These are phyloP conservation scores for Peribatodes rhomboidaria DNA, from an alignment of 2,888 invertebrate species.

Conservation along the genomic window DNA sequence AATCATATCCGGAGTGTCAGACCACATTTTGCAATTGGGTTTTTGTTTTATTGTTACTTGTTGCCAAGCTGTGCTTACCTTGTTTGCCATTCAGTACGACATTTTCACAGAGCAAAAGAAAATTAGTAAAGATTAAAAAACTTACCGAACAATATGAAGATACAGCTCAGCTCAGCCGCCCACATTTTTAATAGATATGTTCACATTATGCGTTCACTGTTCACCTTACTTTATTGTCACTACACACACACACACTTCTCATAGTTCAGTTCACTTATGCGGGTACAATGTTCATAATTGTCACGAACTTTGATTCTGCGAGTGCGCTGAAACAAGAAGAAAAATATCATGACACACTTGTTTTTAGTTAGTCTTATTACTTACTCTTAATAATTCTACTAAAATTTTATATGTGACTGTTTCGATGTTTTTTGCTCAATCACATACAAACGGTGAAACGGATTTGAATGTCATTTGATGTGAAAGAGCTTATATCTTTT, in stretches of 20 bases:
- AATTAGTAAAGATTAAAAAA: conserved; percentile 35
- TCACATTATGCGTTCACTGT: conserved; percentile 74
- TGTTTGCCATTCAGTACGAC: no score
- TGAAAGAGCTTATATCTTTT: no score
- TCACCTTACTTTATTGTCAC: conserved; percentile 59
- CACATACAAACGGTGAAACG: no score
- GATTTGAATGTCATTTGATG: no score
- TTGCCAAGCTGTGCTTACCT: no score
- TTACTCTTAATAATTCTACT: no score
- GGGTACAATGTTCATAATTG: conserved; percentile 9
- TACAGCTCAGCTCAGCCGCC: conserved; percentile 80
- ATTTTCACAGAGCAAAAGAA: no score
- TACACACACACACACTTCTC: conserved; percentile 45
- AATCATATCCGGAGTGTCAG: no score
- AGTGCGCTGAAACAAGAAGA: conserved; percentile 21
- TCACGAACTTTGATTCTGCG: background rate
- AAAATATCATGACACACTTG: conserved; percentile 4
- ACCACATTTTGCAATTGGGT: no score
- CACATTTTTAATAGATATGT: conserved; percentile 71
- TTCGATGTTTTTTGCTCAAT: no score
- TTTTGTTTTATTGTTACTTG: no score
- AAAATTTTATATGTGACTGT: no score
- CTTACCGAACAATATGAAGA: conserved; percentile 82
- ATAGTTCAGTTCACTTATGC: conserved; percentile 41
- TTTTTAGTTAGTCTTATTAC: background rate